A percentile compares a stretch with the other conserved stretches of the same genome.
Conservation (phyloP, 1,140 invertebrate species). For the Metaphire vulgaris region DNA sequence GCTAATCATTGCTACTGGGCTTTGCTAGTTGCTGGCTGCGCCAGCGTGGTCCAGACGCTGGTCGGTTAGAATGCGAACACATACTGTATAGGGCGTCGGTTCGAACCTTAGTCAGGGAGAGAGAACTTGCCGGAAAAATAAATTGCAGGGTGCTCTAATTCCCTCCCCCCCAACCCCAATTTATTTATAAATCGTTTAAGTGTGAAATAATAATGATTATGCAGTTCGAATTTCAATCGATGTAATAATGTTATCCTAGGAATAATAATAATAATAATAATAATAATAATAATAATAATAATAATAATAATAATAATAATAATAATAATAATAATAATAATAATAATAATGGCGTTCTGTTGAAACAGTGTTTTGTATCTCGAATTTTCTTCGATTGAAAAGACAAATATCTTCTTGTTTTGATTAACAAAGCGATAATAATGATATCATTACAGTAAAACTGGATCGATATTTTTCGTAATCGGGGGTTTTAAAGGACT, state of each 20-base stretch:
- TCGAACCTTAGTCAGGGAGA: too few relatives aligned
- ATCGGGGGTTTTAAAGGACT: too few relatives aligned
- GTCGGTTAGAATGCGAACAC: not conserved
- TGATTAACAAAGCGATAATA: not conserved
- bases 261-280: slow-evolving; percentile 4
- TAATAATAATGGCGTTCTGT: slow-evolving; percentile 1
- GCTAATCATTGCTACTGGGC: not conserved
- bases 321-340: slow-evolving; percentile 4
- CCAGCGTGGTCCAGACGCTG: not conserved
- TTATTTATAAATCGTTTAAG: not conserved
- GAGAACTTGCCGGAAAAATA: too few relatives aligned
- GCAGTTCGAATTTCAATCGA: not conserved
- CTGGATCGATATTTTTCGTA: too few relatives aligned
- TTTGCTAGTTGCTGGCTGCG: not conserved
- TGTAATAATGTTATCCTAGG: not conserved
- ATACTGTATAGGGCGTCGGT: not conserved
- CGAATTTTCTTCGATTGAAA: too few relatives aligned
- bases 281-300: slow-evolving; percentile 4
- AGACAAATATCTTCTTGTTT: too few relatives aligned
- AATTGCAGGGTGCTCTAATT: too few relatives aligned
- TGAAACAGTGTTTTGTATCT: too few relatives aligned
- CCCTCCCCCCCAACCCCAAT: not conserved
- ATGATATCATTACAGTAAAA: not conserved
- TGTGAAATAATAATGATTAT: not conserved
- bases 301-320: slow-evolving; percentile 4